Percentiles rank a stretch among this genome's conserved stretches.
Evolutionary conservation across 1,140 invertebrate species (phyloP).

Genomic region (Drepana arcuata): DNA sequence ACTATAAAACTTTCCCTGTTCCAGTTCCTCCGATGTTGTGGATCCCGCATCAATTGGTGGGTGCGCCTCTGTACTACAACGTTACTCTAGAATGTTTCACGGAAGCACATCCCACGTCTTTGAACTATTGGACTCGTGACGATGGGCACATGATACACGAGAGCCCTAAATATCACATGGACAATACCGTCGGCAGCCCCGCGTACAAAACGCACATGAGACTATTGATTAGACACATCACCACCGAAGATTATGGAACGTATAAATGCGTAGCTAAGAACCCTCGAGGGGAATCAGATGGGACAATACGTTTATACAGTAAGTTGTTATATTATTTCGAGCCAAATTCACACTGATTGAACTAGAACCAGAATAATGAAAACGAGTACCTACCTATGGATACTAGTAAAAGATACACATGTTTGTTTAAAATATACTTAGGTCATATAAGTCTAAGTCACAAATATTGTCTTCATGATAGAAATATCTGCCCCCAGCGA

Average conservation of each 20-base stretch:
- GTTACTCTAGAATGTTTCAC: constrained; percentile 91
- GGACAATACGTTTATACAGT: constrained; percentile 92
- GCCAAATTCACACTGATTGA: too few species aligned
- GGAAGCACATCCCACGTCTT: constrained; percentile 90
- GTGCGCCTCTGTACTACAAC: constrained; percentile 83
- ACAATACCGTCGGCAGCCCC: constrained; percentile 77
- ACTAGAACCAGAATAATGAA: too few species aligned
- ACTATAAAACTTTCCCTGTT: constrained; percentile 50
- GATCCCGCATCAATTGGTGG: constrained; percentile 92
- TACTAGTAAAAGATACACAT: too few species aligned
- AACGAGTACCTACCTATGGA: too few species aligned
- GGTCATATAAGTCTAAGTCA: too few species aligned
- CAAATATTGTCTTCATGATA: too few species aligned
- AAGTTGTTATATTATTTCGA: too few species aligned
- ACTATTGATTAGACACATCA: constrained; percentile 82
- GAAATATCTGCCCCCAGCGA: too few species aligned
- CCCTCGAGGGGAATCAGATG: constrained; percentile 92
- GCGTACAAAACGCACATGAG: constrained; percentile 90
- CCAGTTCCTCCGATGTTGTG: constrained; percentile 91
- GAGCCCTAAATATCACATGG: constrained; percentile 84
- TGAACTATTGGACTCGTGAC: constrained; percentile 93
- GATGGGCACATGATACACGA: constrained; percentile 92
- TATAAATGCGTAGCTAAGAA: constrained; percentile 96
- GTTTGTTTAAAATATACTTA: too few species aligned
- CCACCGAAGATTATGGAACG: constrained; percentile 85